Percentiles rank a stretch among this genome's conserved stretches.
Evolutionary conservation across 2,888 invertebrate genomes (phyloP).

Genomic region (Ochropleura plecta): DNA sequence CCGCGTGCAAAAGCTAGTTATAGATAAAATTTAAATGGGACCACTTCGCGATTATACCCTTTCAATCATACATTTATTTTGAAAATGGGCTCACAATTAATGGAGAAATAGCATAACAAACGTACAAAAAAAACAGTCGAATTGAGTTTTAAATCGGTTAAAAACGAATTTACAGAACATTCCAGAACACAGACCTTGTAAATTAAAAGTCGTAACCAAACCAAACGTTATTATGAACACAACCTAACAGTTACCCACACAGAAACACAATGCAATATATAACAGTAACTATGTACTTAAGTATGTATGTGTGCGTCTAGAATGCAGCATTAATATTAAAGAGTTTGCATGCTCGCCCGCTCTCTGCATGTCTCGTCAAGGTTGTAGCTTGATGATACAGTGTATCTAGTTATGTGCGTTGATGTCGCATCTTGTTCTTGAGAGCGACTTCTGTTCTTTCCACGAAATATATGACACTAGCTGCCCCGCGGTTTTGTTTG

Average conservation of each 20-base stretch:
- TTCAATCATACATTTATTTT: no score
- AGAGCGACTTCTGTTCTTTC: not conserved
- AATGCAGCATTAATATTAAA: conserved; percentile 65
- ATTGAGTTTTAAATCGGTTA: no score
- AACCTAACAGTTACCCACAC: conserved; percentile 59
- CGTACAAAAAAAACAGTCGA: no score
- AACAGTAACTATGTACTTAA: not conserved
- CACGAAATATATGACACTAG: not conserved
- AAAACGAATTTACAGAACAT: not conserved
- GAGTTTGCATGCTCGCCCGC: conserved; percentile 28
- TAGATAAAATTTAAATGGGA: no score
- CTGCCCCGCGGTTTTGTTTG: no score
- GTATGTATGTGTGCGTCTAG: conserved; percentile 34
- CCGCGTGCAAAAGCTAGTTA: no score
- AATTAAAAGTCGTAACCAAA: not conserved
- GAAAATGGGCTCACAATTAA: no score
- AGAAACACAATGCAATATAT: conserved; percentile 59
- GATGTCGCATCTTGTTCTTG: conserved; percentile 31
- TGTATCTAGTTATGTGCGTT: not conserved
- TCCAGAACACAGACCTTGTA: conserved; percentile 2
- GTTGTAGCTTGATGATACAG: conserved; percentile 48
- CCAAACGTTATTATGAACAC: not conserved
- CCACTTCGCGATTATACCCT: no score
- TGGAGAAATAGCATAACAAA: no score
- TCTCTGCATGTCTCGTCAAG: conserved; percentile 58